A percentile compares a stretch with the other conserved stretches of the same genome.
phyloP scores from a whole-genome alignment of 2,797 vertebrate genomes.

The Pseudochirops corinnae region DNA sequence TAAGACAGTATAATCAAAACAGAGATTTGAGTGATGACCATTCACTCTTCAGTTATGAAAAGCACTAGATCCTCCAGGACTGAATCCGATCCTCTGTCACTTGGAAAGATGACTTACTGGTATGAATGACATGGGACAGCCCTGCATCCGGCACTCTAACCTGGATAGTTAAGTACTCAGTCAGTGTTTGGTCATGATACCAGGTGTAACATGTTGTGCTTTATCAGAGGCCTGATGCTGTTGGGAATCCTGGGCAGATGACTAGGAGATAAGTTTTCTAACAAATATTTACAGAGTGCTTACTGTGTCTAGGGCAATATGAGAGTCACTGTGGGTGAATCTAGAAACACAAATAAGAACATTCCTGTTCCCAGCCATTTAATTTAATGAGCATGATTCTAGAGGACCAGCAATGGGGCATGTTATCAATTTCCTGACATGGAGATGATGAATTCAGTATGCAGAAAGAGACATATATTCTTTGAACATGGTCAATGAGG shows the following conservation, averaged over 20 bases:
- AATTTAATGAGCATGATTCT: not conserved
- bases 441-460: not conserved
- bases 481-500: not conserved
- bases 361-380: not conserved
- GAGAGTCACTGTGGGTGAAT: not conserved
- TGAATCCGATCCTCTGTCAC: not conserved
- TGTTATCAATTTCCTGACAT: not conserved
- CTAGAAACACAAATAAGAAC: not conserved
- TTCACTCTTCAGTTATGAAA: not conserved
- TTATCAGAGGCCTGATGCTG: not conserved
- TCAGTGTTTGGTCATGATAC: not conserved
- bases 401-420: not conserved
- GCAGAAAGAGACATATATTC: not conserved
- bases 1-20: not conserved
- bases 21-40: not conserved
- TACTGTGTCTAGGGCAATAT: not conserved
- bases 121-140: not conserved
- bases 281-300: not conserved
- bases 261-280: not conserved
- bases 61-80: not conserved
- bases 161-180: not conserved
- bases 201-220: not conserved
- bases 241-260: not conserved
- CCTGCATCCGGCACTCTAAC: not conserved
- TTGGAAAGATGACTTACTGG: not conserved